phyloP scores from a whole-genome alignment of 2,888 invertebrate genomes.

The Acanthosepion lycidas region DNA sequence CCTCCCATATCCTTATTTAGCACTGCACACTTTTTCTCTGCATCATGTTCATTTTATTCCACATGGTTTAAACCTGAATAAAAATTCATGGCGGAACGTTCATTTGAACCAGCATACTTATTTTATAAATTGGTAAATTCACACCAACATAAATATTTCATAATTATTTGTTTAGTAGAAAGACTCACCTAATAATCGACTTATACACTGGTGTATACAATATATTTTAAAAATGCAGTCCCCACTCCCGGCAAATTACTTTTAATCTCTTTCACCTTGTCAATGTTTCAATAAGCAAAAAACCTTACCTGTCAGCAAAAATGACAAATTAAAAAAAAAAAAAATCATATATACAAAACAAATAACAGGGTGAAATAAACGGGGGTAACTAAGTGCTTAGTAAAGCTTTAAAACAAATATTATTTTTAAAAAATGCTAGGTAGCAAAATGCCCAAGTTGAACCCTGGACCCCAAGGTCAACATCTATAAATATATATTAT shows the following conservation, averaged over 20 bases:
- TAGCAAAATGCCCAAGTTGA: slow-evolving; percentile 13
- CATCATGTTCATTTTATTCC: too few species aligned
- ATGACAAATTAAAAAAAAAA: neutral
- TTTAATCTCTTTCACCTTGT: neutral
- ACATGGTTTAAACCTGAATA: too few species aligned
- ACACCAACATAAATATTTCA: too few species aligned
- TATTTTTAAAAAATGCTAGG: neutral
- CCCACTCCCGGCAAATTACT: neutral
- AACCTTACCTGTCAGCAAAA: neutral
- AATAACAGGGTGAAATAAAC: neutral
- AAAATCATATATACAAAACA: neutral
- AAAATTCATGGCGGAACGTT: too few species aligned
- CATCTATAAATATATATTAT: slow-evolving; percentile 33
- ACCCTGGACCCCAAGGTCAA: neutral
- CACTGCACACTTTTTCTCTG: too few species aligned
- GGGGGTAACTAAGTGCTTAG: neutral
- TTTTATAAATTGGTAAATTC: too few species aligned
- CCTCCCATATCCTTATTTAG: too few species aligned
- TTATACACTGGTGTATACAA: neutral
- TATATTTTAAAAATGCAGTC: neutral
- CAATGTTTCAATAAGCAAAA: neutral
- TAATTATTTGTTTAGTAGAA: too few species aligned
- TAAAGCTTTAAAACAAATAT: neutral
- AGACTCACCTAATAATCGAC: neutral
- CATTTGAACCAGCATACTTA: too few species aligned